Base-by-base conservation (phyloP, 2,797 vertebrate genomes). In the Oreortyx pictus region DNA sequence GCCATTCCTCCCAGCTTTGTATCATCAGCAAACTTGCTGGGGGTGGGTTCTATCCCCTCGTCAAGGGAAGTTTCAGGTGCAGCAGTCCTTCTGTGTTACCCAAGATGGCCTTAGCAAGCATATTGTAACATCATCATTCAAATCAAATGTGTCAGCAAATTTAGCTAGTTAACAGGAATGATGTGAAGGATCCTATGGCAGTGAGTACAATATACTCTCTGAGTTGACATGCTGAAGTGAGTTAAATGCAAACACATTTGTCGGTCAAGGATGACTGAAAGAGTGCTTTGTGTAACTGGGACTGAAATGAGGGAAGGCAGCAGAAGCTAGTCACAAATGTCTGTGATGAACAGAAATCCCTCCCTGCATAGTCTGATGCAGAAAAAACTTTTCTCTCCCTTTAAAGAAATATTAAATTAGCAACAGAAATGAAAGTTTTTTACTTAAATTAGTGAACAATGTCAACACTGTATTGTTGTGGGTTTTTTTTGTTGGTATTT, bases 381-480 rank as follows among this genome's bases (percentile, higher is more conserved):
- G 31, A 83, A 33, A 14, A 81, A 66, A 70, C 24, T 11, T 70
- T 73, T 12, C 7, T 2, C 33, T 65, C n/a, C 37, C 4, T 10
- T 90, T 66, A 74, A 68, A 66, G 6, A 66, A 74, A 23, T 39
- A 37, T 5, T 46, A 59, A 83, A 74, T 9, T 73, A 9, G 24
- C 22, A n/a, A 41, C 5, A 83, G 43, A 49, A 76, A 49, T 12
- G 10, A 76, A 61, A 60, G 15, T 2, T 24, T 35, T 56, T 56
- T 44, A 23, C 66, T 70, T 56, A 64, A 73, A 57, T 86, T 12
- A 44, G 2, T 19, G 5, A 77, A 57, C 14, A 56, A 11, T 12
- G 7, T 3, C 19, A 2, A 50, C 0, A 1, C 1, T 65, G 6
- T 41, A 5, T 41, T 41, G 39, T 41, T 13, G 13, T 41, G 39